These are phyloP conservation scores for Battus philenor DNA, from an alignment of 1,140 invertebrate genomes.

Conservation along the genomic window DNA sequence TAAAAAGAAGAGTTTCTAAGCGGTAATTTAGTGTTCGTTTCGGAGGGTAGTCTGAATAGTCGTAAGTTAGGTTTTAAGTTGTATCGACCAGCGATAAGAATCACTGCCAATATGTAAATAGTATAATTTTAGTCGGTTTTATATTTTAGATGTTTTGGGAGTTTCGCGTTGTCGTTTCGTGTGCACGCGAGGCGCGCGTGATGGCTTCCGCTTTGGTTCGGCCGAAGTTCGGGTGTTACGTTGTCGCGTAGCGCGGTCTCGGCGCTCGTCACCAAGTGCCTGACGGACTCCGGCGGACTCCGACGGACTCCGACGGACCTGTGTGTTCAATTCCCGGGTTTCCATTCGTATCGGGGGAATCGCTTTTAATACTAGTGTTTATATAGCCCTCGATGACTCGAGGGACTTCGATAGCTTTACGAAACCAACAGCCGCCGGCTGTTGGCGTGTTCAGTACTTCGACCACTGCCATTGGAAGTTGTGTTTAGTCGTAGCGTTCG, in stretches of 20 bases:
- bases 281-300: too few relatives aligned
- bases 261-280: conserved; percentile 65
- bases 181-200: conserved; percentile 9
- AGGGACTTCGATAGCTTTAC: conserved; percentile 17
- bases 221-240: too few relatives aligned
- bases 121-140: conserved; percentile 27
- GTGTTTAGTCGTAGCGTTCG: conserved; percentile 35
- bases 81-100: conserved; percentile 59
- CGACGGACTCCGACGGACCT: conserved; percentile 23
- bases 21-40: conserved; percentile 29
- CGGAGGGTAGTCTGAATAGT: conserved; percentile 53
- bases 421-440: conserved; percentile 59
- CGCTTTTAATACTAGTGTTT: conserved; percentile 32
- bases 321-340: conserved; percentile 58
- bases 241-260: too few relatives aligned
- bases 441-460: conserved; percentile 16
- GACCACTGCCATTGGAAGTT: conserved; percentile 56
- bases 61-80: conserved; percentile 41
- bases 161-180: conserved; percentile 9
- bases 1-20: conserved; percentile 27
- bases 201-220: background rate
- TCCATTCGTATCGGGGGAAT: conserved; percentile 57
- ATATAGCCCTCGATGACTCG: conserved; percentile 27
- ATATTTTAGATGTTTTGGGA: conserved; percentile 10
- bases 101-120: conserved; percentile 68